Conservation (phyloP, 2,113 vertebrate species). For the Willisornis vidua region DNA sequence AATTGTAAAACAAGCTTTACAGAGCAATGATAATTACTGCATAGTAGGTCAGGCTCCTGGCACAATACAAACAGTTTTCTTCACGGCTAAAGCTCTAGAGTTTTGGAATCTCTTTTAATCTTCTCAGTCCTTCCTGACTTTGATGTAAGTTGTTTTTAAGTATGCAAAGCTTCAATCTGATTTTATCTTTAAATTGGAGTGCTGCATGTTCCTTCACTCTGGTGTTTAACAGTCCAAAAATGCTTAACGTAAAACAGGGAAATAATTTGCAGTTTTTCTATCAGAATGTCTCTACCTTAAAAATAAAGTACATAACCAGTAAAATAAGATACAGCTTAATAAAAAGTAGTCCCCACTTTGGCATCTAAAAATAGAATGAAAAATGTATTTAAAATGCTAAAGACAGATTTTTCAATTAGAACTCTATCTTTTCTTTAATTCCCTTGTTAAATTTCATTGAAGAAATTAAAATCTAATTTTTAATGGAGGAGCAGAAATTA, state of each 20-base stretch:
- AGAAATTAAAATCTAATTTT: background rate
- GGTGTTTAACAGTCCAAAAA: background rate
- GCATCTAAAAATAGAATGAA: background rate
- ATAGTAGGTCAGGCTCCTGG: background rate
- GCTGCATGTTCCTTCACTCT: background rate
- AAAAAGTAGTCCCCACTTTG: background rate
- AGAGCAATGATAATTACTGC: background rate
- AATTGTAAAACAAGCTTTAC: slow-evolving; percentile 36
- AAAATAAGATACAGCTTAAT: background rate
- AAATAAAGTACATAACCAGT: background rate
- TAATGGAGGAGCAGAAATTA: background rate
- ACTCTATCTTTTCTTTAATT: background rate
- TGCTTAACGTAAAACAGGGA: background rate
- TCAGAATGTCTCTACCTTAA: background rate
- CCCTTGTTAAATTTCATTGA: background rate
- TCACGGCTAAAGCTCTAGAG: background rate
- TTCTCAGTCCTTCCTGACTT: slow-evolving; percentile 25
- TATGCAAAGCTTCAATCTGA: background rate
- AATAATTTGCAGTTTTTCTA: background rate
- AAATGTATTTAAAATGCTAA: background rate
- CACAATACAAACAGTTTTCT: background rate
- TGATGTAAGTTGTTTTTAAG: background rate
- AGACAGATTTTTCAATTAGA: background rate
- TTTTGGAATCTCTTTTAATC: slow-evolving; percentile 28
- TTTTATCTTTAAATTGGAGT: background rate